Evolutionary conservation across 64 coral and sea anemone species (phyloP).

Genomic region (Montipora capricornis): DNA sequence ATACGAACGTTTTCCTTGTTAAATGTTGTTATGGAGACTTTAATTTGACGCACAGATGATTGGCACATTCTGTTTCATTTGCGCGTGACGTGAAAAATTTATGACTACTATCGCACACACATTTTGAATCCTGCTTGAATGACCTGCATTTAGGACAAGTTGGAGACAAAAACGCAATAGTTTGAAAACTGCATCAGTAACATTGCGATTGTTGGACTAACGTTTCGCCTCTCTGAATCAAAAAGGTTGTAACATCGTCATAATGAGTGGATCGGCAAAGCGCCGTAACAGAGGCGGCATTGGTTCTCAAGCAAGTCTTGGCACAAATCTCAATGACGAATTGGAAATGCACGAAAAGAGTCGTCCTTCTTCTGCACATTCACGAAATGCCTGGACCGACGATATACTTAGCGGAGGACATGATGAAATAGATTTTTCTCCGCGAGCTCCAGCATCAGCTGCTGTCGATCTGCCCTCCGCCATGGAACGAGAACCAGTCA

Average conservation of each 20-base stretch:
- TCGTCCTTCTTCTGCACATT: conserved; percentile 88
- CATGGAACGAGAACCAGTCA: conserved; percentile 95
- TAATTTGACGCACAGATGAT: conserved; percentile 26
- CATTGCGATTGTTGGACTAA: background rate
- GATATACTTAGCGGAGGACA: conserved; percentile 86
- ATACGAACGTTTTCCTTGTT: background rate
- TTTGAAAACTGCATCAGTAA: conserved; percentile 14
- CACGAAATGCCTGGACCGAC: conserved; percentile 93
- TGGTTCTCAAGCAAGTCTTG: conserved; percentile 96
- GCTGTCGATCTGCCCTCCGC: conserved; percentile 93
- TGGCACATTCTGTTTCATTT: conserved; percentile 27
- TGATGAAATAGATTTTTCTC: conserved; percentile 86
- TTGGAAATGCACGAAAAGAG: conserved; percentile 83
- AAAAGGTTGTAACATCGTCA: conserved; percentile 29
- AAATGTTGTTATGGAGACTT: conserved; percentile 36
- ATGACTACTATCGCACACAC: background rate
- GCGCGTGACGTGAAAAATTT: conserved; percentile 40
- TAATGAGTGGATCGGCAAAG: conserved; percentile 87
- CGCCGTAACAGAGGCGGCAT: conserved; percentile 62
- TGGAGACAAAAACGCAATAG: background rate
- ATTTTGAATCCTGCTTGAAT: background rate
- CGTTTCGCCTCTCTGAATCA: background rate
- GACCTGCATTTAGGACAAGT: conserved; percentile 28
- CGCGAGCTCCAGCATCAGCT: conserved; percentile 87
- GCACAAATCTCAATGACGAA: conserved; percentile 87